Percentiles rank a stretch among this genome's conserved stretches.
These are phyloP conservation scores for Eira barbara DNA, from an alignment of 2,113 vertebrate genomes.

Conservation along the genomic window DNA sequence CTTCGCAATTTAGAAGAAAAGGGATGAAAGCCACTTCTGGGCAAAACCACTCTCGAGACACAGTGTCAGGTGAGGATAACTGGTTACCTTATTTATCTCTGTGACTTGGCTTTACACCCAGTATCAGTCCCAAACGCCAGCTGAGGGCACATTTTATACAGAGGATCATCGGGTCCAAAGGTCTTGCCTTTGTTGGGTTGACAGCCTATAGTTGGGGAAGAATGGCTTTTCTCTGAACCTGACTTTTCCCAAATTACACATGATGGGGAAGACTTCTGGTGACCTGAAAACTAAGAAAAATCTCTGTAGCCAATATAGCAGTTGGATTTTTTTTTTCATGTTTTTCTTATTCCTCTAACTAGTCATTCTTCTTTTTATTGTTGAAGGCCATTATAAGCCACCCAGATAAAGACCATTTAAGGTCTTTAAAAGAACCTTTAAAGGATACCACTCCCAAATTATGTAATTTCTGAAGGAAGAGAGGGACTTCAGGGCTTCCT, in stretches of 20 bases:
- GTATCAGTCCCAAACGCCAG: neutral
- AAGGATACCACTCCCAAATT: neutral
- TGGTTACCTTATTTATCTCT: neutral
- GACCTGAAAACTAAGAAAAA: neutral
- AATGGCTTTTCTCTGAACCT: neutral
- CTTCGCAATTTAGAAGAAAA: conserved; percentile 6
- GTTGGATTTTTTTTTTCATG: neutral
- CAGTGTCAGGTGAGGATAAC: neutral
- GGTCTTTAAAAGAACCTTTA: neutral
- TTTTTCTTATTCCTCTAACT: neutral
- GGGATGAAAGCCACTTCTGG: neutral
- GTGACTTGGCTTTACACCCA: neutral
- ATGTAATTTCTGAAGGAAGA: neutral
- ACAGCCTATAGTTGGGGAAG: neutral
- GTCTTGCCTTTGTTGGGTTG: neutral
- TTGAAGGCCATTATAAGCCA: neutral
- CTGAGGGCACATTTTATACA: neutral
- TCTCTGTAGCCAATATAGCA: neutral
- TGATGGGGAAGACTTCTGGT: neutral
- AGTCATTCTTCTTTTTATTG: neutral
- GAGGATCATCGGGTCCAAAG: neutral
- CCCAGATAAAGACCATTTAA: neutral
- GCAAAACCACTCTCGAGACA: neutral
- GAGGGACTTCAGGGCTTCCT: neutral
- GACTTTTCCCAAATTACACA: neutral